phyloP scores from a whole-genome alignment of 1,140 invertebrate genomes.

The Drosophila kanapiae region DNA sequence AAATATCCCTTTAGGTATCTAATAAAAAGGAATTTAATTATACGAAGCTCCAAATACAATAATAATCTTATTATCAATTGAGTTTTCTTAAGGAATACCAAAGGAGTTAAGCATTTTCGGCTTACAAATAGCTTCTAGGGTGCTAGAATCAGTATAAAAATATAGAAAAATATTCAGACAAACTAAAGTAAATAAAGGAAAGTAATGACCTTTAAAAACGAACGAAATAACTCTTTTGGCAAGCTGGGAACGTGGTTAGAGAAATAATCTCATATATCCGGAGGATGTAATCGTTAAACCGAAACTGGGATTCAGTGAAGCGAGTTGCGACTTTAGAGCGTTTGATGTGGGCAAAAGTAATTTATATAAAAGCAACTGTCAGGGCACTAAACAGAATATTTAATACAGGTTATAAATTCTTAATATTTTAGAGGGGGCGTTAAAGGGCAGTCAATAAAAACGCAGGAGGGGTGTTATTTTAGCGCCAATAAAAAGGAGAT shows the following conservation, averaged over 20 bases:
- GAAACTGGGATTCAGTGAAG: background rate
- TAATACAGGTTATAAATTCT: background rate
- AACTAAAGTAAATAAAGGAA: background rate
- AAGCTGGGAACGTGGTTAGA: background rate
- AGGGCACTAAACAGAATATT: background rate
- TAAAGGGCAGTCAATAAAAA: background rate
- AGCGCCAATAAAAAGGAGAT: background rate
- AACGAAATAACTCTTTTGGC: background rate
- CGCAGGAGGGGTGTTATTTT: background rate
- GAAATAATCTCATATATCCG: background rate
- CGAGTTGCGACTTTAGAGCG: background rate
- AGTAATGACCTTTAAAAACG: background rate
- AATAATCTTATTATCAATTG: background rate
- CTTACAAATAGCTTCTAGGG: no score
- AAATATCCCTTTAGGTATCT: background rate
- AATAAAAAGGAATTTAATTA: background rate
- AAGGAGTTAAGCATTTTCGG: background rate
- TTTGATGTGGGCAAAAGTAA: background rate
- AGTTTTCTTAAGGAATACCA: background rate
- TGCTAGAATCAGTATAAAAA: background rate
- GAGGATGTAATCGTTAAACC: background rate
- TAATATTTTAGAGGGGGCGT: background rate
- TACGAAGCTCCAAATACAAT: background rate
- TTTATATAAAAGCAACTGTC: constrained; percentile 16
- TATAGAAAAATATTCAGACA: background rate